Conservation (phyloP, 2,797 vertebrate genomes). For the Monodelphis domestica region DNA sequence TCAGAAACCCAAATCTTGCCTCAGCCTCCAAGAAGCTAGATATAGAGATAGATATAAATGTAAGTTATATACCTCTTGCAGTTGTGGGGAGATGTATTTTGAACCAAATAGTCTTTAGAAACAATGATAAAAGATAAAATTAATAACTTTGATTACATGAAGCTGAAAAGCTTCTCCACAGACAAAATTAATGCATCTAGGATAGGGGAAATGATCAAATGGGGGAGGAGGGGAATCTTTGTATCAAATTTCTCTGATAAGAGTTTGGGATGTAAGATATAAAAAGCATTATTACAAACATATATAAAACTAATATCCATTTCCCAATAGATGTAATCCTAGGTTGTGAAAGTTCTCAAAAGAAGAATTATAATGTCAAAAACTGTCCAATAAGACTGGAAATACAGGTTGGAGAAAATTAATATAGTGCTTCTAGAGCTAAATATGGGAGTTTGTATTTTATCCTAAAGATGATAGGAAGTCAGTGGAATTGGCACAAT, state of each 20-base stretch:
- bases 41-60: neutral
- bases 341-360: neutral
- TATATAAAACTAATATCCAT: neutral
- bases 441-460: too few species aligned
- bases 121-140: neutral
- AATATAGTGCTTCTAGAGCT: too few species aligned
- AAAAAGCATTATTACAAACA: neutral
- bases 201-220: too few species aligned
- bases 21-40: neutral
- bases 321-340: neutral
- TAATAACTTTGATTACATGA: too few species aligned
- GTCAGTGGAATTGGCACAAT: too few species aligned
- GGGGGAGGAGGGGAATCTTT: too few species aligned
- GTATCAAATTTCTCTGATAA: too few species aligned
- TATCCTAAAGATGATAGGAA: too few species aligned
- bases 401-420: too few species aligned
- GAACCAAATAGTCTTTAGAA: neutral
- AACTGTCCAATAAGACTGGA: too few species aligned
- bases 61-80: neutral
- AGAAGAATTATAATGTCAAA: neutral
- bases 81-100: neutral
- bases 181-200: too few species aligned
- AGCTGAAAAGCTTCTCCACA: too few species aligned
- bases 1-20: neutral
- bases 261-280: neutral